Percentiles rank a stretch among this genome's conserved stretches.
phyloP scores from a whole-genome alignment of 1,140 invertebrate species.

The Chlorops oryzae region DNA sequence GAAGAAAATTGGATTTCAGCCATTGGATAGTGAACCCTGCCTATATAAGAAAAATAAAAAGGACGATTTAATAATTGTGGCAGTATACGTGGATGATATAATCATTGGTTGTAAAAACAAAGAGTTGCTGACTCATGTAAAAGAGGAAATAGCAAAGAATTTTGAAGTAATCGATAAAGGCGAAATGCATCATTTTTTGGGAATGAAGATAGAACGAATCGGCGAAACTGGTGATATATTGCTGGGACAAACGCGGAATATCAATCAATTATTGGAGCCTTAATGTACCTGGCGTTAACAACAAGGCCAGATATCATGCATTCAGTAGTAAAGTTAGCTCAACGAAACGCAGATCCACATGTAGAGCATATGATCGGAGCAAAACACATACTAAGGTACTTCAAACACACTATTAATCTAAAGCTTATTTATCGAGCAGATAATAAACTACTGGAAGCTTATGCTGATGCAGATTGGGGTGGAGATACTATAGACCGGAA shows the following conservation, averaged over 20 bases:
- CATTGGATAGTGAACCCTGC: background rate
- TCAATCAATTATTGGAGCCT: constrained; percentile 36
- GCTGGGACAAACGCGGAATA: constrained; percentile 37
- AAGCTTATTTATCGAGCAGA: no score
- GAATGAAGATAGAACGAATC: constrained; percentile 34
- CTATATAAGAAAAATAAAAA: background rate
- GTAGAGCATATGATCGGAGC: no score
- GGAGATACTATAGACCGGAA: no score
- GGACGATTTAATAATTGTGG: constrained; percentile 8
- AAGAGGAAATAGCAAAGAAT: constrained; percentile 30
- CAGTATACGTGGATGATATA: constrained; percentile 45
- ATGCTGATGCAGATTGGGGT: no score
- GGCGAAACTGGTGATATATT: constrained; percentile 16
- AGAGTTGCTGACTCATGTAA: constrained; percentile 22
- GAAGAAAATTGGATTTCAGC: background rate
- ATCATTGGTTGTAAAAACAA: constrained; percentile 28
- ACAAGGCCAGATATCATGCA: no score
- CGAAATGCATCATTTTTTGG: constrained; percentile 27
- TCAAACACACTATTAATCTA: no score
- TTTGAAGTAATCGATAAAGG: constrained; percentile 46
- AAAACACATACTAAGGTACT: no score
- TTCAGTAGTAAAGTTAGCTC: no score
- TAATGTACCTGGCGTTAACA: no score
- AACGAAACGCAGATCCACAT: no score
- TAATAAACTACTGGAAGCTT: no score